These are phyloP conservation scores for Lomographa bimaculata DNA, from an alignment of 2,888 invertebrate species.

Conservation along the genomic window DNA sequence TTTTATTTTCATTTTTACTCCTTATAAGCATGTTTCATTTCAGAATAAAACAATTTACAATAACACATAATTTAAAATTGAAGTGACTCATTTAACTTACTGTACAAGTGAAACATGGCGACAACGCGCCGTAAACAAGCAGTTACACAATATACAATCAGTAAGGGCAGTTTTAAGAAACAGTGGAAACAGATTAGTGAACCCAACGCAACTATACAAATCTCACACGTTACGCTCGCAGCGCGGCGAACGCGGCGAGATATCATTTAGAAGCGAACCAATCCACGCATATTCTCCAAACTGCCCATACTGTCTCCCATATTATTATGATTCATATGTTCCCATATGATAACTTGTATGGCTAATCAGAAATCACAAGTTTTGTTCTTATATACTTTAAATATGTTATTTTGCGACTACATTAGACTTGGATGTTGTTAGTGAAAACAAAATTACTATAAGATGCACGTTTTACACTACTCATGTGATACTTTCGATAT, in stretches of 20 bases:
- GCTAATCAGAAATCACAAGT: slow-evolving; percentile 48
- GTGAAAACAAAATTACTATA: slow-evolving; percentile 54
- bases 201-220: slow-evolving; percentile 2
- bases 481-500: slow-evolving; percentile 36
- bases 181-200: not conserved
- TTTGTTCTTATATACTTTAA: slow-evolving; percentile 46
- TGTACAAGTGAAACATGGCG: slow-evolving; percentile 59
- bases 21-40: slow-evolving; percentile 81
- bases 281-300: slow-evolving; percentile 2
- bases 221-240: slow-evolving; percentile 19
- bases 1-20: slow-evolving; percentile 82
- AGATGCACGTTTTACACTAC: slow-evolving; percentile 43
- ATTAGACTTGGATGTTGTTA: slow-evolving; percentile 59
- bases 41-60: slow-evolving; percentile 81
- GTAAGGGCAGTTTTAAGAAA: slow-evolving; percentile 6
- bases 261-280: slow-evolving; percentile 4
- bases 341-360: slow-evolving; percentile 35
- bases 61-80: slow-evolving; percentile 81
- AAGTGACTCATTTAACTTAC: slow-evolving; percentile 76
- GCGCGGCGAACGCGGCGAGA: slow-evolving; percentile 20
- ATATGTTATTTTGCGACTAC: slow-evolving; percentile 58
- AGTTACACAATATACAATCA: slow-evolving; percentile 18
- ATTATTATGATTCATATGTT: slow-evolving; percentile 12
- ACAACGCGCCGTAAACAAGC: slow-evolving; percentile 39
- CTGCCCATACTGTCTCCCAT: slow-evolving; percentile 18